Base-by-base conservation (phyloP, 2,888 invertebrate genomes). In the Heliconius sara region DNA sequence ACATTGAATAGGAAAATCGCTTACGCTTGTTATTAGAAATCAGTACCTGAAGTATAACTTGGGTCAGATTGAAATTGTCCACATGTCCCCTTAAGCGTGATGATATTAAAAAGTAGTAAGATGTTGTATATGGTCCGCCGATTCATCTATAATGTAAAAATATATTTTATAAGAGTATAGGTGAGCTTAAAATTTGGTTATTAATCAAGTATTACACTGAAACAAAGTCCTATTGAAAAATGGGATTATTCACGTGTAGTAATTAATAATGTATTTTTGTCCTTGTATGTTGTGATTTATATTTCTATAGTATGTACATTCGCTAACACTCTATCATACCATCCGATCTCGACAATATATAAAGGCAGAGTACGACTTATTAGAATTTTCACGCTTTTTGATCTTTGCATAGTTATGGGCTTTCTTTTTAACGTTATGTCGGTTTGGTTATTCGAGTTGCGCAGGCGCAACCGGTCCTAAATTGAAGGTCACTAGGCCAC, bases 401-500 rank as follows among this genome's bases (percentile, higher is more conserved):
- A 67, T 74, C 65, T 30, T 74, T 78, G 34, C n/a, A 72, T 71
- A 70, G 70, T 70, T 70, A 72, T 68, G 43, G 83, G 86, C 87
- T 89, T 90, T 90, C 89, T 89, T 90, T 89, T 89, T 87, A 86
- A 86, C 85, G 83, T 85, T 84, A 85, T 87, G 83, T 85, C 82
- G 83, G 73, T 83, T 83, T 80, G 66, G 80, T 80, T 76, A 79
- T 60, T 74, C 77, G 74, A 80, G 80, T 82, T 85, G 85, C 85
- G 86, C 85, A 83, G 84, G 82, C 83, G 85, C 87, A 90, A 92
- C 93, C 93, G 92, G 94, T 93, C 87, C 86, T 79, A 70, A 84
- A 83, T 85, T 89, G 90, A 93, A 91, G 93, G 94, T 92, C 91
- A 95, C 89, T 94, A 87, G 93, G 94, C 93, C 89, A 94, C 89